These are phyloP conservation scores for Epicampocera succincta DNA, from an alignment of 2,888 invertebrate genomes.

Conservation along the genomic window DNA sequence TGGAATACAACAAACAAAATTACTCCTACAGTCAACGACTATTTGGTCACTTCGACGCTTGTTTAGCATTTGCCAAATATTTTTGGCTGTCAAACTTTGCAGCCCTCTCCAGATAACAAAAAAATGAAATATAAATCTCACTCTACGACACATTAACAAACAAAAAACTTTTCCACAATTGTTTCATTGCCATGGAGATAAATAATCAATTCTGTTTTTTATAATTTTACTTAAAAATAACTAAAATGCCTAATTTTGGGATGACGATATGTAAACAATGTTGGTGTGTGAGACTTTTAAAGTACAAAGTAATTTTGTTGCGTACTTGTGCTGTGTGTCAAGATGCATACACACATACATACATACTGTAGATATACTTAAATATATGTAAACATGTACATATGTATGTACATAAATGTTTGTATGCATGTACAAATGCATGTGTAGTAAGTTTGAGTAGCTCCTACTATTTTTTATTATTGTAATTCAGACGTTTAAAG, in stretches of 20 bases:
- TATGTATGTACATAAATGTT: not conserved
- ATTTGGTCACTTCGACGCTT: not conserved
- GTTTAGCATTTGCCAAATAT: constrained; percentile 22
- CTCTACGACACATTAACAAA: not conserved
- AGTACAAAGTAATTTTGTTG: constrained; percentile 35
- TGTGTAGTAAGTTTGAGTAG: constrained; percentile 30
- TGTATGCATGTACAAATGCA: not conserved
- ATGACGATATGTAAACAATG: constrained; percentile 34
- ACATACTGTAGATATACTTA: not conserved
- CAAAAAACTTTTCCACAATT: constrained; percentile 62
- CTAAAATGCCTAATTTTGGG: constrained; percentile 10
- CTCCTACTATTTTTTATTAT: constrained; percentile 28
- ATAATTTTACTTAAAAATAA: constrained; percentile 34
- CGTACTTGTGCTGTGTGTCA: not conserved
- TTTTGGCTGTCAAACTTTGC: constrained; percentile 31
- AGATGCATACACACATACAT: not conserved
- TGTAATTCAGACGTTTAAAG: constrained; percentile 15
- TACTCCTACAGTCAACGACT: too few species aligned
- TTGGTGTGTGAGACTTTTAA: constrained; percentile 37
- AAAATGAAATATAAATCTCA: constrained; percentile 17
- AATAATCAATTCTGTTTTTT: constrained; percentile 57
- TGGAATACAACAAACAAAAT: too few species aligned
- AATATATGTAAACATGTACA: not conserved
- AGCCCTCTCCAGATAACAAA: constrained; percentile 3
- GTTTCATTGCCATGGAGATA: constrained; percentile 65